Conservation (phyloP, 2,797 vertebrate genomes). For the Chaetophractus vellerosus region DNA sequence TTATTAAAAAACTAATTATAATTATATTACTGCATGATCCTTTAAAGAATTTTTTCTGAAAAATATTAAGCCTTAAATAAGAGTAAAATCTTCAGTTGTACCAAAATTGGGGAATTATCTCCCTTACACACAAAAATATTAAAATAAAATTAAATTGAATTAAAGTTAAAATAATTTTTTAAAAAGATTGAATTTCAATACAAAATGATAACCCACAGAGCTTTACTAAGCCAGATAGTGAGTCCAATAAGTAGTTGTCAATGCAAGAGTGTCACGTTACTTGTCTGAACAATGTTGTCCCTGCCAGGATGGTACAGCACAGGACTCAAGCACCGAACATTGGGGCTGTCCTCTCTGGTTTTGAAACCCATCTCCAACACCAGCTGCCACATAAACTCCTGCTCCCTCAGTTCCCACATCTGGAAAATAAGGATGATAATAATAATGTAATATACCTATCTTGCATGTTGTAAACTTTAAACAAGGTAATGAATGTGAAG, state of each 20-base stretch:
- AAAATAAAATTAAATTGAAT: not conserved
- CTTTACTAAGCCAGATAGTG: not conserved
- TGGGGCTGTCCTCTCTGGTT: not conserved
- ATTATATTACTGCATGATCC: not conserved
- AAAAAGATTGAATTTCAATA: not conserved
- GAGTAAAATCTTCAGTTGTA: not conserved
- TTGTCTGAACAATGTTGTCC: not conserved
- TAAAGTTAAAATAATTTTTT: slow-evolving; percentile 23
- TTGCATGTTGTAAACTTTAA: not conserved
- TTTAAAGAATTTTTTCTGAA: slow-evolving; percentile 1
- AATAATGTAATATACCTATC: not conserved
- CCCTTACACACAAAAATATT: not conserved
- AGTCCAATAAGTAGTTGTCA: not conserved
- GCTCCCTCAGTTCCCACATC: not conserved
- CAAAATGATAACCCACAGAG: not conserved
- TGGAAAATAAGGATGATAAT: not conserved
- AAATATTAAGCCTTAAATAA: not conserved
- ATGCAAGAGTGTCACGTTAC: not conserved
- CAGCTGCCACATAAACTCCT: not conserved
- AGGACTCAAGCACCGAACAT: not conserved
- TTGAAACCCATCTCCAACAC: not conserved
- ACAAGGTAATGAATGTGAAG: not conserved
- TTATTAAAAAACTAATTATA: not conserved
- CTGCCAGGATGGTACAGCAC: not conserved
- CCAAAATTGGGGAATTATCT: slow-evolving; percentile 6